These are phyloP conservation scores for Planiliza haematocheilus DNA, from an alignment of 2,113 vertebrate species.

Conservation along the genomic window DNA sequence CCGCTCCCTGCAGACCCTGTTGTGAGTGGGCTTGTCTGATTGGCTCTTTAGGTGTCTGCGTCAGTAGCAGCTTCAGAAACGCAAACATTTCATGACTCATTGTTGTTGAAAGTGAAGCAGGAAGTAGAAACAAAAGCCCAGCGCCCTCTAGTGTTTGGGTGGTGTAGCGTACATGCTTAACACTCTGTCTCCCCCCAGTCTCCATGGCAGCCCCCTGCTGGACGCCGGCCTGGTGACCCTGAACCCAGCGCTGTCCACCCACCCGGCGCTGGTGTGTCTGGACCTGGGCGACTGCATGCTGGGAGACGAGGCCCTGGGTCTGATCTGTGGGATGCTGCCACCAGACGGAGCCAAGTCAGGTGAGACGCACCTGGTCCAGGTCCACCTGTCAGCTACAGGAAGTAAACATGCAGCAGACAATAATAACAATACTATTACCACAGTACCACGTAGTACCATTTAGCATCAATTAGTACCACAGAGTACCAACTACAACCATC, in stretches of 20 bases:
- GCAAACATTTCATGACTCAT: too few relatives aligned
- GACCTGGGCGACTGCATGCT: slow-evolving; percentile 97
- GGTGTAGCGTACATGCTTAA: not conserved
- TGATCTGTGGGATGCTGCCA: slow-evolving; percentile 94
- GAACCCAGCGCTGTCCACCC: slow-evolving; percentile 90
- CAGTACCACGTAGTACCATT: too few relatives aligned
- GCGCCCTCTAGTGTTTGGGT: too few relatives aligned
- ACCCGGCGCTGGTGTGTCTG: slow-evolving; percentile 92
- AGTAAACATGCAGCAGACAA: too few relatives aligned
- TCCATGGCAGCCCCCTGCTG: slow-evolving; percentile 93
- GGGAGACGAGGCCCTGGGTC: slow-evolving; percentile 92
- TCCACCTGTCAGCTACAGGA: too few relatives aligned
- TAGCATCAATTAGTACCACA: too few relatives aligned
- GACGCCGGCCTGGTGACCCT: slow-evolving; percentile 92
- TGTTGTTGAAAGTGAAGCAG: too few relatives aligned
- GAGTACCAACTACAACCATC: too few relatives aligned
- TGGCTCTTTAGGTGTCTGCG: too few relatives aligned
- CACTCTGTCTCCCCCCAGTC: slow-evolving; percentile 74
- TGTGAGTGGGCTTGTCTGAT: slow-evolving; percentile 85
- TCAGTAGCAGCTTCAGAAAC: too few relatives aligned
- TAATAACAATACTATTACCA: too few relatives aligned
- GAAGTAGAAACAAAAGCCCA: too few relatives aligned
- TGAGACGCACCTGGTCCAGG: slow-evolving; percentile 61
- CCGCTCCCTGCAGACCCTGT: slow-evolving; percentile 94
- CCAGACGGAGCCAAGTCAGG: slow-evolving; percentile 97